Conservation (phyloP, 1,140 invertebrate species). For the Habropoda laboriosa region DNA sequence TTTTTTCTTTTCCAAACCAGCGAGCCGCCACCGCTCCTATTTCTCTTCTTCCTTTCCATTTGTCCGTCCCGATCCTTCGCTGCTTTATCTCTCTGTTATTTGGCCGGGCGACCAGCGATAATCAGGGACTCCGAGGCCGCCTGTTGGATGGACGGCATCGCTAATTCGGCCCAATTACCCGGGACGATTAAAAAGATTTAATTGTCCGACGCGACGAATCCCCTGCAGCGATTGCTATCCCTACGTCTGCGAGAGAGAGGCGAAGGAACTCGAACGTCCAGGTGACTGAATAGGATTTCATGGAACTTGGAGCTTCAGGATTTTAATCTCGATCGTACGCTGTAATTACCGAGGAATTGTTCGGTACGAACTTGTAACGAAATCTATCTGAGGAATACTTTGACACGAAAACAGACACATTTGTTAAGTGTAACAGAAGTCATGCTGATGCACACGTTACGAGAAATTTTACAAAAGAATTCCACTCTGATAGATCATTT, state of each 20-base stretch:
- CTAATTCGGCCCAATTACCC: conserved; percentile 78
- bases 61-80: conserved; percentile 45
- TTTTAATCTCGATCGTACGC: no score
- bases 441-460: no score
- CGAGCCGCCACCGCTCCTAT: conserved; percentile 7
- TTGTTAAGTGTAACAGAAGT: no score
- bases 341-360: no score
- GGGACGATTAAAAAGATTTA: conserved; percentile 79
- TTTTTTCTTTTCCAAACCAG: conserved; percentile 21
- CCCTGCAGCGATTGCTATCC: conserved; percentile 20
- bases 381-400: no score
- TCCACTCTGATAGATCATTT: no score
- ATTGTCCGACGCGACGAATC: conserved; percentile 71
- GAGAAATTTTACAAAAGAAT: no score
- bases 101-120: conserved; percentile 62
- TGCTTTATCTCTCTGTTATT: conserved; percentile 65
- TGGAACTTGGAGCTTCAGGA: no score
- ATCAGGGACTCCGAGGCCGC: conserved; percentile 65
- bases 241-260: conserved; percentile 12
- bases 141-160: conserved; percentile 68
- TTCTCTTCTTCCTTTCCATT: conserved; percentile 40
- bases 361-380: no score
- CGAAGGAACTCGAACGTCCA: no score
- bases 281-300: no score
- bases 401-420: no score